Evolutionary conservation across 2,797 vertebrate genomes (phyloP), one percentile per base, ranked within the genome.

Genomic region (Synaphobranchus kaupii): DNA sequence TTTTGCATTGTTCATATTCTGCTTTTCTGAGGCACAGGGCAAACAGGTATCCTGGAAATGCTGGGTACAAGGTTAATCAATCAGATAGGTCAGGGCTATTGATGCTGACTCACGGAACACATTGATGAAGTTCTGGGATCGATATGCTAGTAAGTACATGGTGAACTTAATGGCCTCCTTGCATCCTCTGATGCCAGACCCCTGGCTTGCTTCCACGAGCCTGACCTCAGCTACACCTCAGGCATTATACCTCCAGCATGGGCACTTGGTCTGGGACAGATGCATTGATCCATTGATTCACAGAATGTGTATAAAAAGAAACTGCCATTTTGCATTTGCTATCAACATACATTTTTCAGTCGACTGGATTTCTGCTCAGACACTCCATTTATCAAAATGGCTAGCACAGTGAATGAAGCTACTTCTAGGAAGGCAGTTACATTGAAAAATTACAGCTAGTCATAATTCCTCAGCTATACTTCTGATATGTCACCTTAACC

Each of bases 91-190:
- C 73, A 44, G 20, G 34, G 73, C 0, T 76, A 34, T 44, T 15
- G 15, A 76, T 76, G 73, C 39, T 76, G 73, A 76, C 20, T 76
- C 34, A 44, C 71, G 80, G 34, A 82, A 25, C 50, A 54, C 22
- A 20, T 82, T 82, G 80, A 82, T 82, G 22, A 82, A 82, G 80
- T 82, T 82, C 80, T 50, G 44, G 17, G 80, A 82, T 83, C 80
- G 22, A 83, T 83, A 50, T 20, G 47, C 47, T 83, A 83, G 48
- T 83, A 83, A 54, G 39, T 50, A 83, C 13, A 84, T 15, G 28
- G 54, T 52, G 31, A 84, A 31, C 82, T 84, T 84, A 58, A 84
- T 58, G 82, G 50, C 17, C 28, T 56, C 50, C n/a, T 58, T 54
- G 73, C 48, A 54, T 58, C 28, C 52, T 58, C 80, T 82, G 22